phyloP scores from a whole-genome alignment of 2,888 invertebrate genomes.

The Sminthurides aquaticus region DNA sequence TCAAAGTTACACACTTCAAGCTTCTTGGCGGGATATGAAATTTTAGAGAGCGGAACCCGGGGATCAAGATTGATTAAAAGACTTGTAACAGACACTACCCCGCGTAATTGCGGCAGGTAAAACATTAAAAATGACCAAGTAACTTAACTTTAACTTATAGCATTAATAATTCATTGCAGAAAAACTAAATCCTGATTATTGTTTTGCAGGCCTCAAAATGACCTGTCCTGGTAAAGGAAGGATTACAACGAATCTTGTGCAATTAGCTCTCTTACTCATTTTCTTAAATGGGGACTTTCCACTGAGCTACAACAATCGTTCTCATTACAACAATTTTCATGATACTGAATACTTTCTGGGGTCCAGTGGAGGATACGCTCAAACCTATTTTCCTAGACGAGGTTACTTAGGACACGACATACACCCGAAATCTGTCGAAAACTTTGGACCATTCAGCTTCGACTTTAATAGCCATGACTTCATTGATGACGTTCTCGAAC shows the following conservation, averaged over 20 bases:
- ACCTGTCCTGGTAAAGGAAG: slow-evolving; percentile 25
- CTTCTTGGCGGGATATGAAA: too few relatives aligned
- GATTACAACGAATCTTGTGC: slow-evolving; percentile 37
- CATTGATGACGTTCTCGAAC: slow-evolving; percentile 8
- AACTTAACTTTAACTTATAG: too few relatives aligned
- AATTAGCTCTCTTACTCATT: slow-evolving; percentile 39
- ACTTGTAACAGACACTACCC: too few relatives aligned
- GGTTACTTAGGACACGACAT: slow-evolving; percentile 25
- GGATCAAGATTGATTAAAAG: too few relatives aligned
- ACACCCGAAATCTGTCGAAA: slow-evolving; percentile 27
- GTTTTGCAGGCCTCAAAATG: too few relatives aligned
- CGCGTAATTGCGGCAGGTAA: too few relatives aligned
- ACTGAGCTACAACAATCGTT: slow-evolving; percentile 2
- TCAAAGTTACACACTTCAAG: too few relatives aligned
- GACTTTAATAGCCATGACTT: slow-evolving; percentile 11
- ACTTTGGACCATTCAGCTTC: neutral
- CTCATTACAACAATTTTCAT: slow-evolving; percentile 23
- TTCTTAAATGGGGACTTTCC: slow-evolving; percentile 32
- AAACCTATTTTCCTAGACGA: slow-evolving; percentile 30
- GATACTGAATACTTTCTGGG: slow-evolving; percentile 33
- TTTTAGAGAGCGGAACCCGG: too few relatives aligned
- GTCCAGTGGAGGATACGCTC: slow-evolving; percentile 36
- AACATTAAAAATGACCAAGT: too few relatives aligned
- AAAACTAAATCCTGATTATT: too few relatives aligned
- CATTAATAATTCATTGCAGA: too few relatives aligned